A percentile compares a stretch with the other conserved stretches of the same genome.
phyloP scores from a whole-genome alignment of 2,888 invertebrate species.

The Pristionchus arcanus region DNA sequence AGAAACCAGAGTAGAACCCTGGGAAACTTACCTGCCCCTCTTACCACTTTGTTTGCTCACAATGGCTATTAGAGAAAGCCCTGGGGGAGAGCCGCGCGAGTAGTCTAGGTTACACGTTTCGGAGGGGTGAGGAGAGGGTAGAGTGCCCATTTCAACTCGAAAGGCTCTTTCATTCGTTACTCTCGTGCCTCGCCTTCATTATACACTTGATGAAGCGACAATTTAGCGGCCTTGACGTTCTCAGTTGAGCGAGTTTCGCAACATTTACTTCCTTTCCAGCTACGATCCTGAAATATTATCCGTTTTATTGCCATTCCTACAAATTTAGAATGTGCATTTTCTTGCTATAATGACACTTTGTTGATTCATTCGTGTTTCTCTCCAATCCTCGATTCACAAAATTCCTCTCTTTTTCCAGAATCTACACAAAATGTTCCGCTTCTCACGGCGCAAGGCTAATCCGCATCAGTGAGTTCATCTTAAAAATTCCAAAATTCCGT shows the following conservation, averaged over 20 bases:
- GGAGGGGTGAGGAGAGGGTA: neutral
- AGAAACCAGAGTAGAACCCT: no score
- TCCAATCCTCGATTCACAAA: no score
- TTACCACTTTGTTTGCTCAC: neutral
- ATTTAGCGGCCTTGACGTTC: neutral
- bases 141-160: neutral
- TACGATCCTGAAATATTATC: no score
- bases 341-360: no score
- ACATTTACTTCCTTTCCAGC: neutral
- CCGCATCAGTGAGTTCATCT: neutral
- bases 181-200: neutral
- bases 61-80: neutral
- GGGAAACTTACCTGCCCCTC: neutral
- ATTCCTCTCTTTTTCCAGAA: no score
- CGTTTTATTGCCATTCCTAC: no score
- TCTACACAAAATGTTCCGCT: neutral
- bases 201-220: slow-evolving; percentile 2
- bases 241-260: neutral
- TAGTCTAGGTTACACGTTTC: neutral
- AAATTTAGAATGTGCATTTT: neutral
- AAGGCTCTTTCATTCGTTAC: neutral
- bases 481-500: neutral
- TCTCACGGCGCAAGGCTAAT: neutral
- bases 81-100: neutral
- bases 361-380: no score